phyloP scores from a whole-genome alignment of 2,797 vertebrate species.

The Falco peregrinus region DNA sequence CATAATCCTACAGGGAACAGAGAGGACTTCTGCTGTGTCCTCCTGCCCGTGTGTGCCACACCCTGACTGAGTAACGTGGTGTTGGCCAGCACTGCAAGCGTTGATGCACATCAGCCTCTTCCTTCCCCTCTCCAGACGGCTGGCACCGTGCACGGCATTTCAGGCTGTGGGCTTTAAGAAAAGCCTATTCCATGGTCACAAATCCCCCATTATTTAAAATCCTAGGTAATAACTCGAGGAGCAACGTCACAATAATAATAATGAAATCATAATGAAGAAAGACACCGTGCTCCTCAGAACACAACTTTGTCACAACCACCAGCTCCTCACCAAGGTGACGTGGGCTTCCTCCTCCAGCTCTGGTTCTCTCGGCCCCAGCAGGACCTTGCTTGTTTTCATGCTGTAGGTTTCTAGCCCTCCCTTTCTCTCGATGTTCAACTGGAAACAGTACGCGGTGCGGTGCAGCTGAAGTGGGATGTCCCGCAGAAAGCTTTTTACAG shows the following conservation, averaged over 20 bases:
- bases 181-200: background rate
- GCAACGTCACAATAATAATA: background rate
- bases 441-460: background rate
- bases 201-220: background rate
- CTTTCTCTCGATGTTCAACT: background rate
- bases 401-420: background rate
- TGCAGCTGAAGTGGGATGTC: background rate
- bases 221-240: background rate
- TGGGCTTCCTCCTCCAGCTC: background rate
- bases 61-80: background rate
- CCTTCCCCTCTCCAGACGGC: background rate
- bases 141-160: fast-evolving
- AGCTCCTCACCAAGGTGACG: background rate
- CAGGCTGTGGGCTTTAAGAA: background rate
- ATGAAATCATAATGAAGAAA: background rate
- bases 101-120: background rate
- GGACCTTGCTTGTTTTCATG: background rate
- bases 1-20: background rate
- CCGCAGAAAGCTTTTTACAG: background rate
- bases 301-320: background rate
- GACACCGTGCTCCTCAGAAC: fast-evolving
- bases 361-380: fast-evolving
- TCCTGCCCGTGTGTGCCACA: background rate
- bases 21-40: background rate
- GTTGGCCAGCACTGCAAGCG: background rate